Percentiles rank a stretch among this genome's conserved stretches.
Conservation (phyloP, 1,140 invertebrate species). For the Phenacoccus solenopsis region DNA sequence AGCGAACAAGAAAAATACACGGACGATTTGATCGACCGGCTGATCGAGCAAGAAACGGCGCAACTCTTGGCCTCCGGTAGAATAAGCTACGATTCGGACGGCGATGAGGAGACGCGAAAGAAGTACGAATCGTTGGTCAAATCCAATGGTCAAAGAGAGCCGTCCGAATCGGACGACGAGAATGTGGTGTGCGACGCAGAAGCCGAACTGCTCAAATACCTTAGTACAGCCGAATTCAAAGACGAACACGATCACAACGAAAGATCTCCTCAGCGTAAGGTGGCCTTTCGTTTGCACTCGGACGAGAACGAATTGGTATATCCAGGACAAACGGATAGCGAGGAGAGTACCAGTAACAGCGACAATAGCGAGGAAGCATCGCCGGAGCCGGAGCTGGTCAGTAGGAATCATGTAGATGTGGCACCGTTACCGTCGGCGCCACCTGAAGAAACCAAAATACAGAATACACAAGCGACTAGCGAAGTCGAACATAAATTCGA, state of each 20-base stretch:
- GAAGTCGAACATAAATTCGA: slow-evolving; percentile 44
- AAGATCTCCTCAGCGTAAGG: slow-evolving; percentile 14
- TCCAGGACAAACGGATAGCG: slow-evolving; percentile 20
- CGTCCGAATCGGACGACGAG: slow-evolving; percentile 22
- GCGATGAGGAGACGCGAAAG: slow-evolving; percentile 10
- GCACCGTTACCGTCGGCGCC: background rate
- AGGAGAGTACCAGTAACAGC: background rate
- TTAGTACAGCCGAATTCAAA: background rate
- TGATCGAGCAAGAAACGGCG: slow-evolving; percentile 27
- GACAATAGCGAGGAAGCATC: background rate
- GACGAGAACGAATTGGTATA: slow-evolving; percentile 22
- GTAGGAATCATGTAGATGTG: background rate
- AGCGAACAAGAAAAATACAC: slow-evolving; percentile 21
- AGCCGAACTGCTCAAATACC: background rate
- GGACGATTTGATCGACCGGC: slow-evolving; percentile 25
- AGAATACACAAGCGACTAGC: background rate
- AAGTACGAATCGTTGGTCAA: background rate
- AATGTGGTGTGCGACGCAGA: slow-evolving; percentile 14
- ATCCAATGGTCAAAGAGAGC: slow-evolving; percentile 19
- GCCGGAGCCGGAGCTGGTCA: background rate
- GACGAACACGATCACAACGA: slow-evolving; percentile 15
- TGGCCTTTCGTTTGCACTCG: slow-evolving; percentile 21
- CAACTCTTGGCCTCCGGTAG: slow-evolving; percentile 23
- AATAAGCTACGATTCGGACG: slow-evolving; percentile 8
- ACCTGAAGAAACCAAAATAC: background rate